phyloP scores from a whole-genome alignment of 2,888 invertebrate species.

The Coenonympha glycerion region DNA sequence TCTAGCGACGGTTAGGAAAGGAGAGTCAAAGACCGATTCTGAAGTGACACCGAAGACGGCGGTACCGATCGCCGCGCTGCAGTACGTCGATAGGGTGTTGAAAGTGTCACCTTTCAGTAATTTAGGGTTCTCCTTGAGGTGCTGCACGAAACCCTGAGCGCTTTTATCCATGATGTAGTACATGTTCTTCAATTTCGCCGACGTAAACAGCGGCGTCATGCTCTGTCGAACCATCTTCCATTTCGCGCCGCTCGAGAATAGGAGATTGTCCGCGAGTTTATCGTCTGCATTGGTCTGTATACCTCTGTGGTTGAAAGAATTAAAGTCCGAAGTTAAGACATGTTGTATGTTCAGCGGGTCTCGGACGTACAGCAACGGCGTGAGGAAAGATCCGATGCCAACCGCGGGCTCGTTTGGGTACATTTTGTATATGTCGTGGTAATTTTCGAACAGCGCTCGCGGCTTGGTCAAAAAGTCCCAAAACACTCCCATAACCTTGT shows the following conservation, averaged over 20 bases:
- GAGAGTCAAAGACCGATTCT: slow-evolving; percentile 41
- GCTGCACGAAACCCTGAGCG: slow-evolving; percentile 34
- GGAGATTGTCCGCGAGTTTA: slow-evolving; percentile 30
- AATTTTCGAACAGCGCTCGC: slow-evolving; percentile 40
- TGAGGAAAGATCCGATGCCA: slow-evolving; percentile 36
- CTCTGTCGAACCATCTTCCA: slow-evolving; percentile 41
- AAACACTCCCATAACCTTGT: slow-evolving; percentile 40
- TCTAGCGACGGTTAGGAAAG: slow-evolving; percentile 34
- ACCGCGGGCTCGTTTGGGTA: slow-evolving; percentile 44
- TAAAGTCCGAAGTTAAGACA: slow-evolving; percentile 33
- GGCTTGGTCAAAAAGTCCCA: slow-evolving; percentile 39
- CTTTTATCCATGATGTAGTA: slow-evolving; percentile 40
- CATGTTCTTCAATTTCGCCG: slow-evolving; percentile 42
- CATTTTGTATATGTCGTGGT: slow-evolving; percentile 41
- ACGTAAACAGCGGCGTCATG: slow-evolving; percentile 42
- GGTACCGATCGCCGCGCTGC: slow-evolving; percentile 37
- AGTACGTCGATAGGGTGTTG: slow-evolving; percentile 30
- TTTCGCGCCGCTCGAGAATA: slow-evolving; percentile 33
- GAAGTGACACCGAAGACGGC: slow-evolving; percentile 49
- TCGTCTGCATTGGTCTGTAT: slow-evolving; percentile 27
- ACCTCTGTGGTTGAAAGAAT: slow-evolving; percentile 35
- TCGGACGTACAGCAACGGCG: slow-evolving; percentile 31
- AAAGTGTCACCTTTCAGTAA: slow-evolving; percentile 31
- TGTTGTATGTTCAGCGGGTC: slow-evolving; percentile 35
- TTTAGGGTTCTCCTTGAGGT: slow-evolving; percentile 39